Percentiles rank a stretch among this genome's conserved stretches.
These are phyloP conservation scores for Helleia helle DNA, from an alignment of 2,888 invertebrate genomes.

Conservation along the genomic window DNA sequence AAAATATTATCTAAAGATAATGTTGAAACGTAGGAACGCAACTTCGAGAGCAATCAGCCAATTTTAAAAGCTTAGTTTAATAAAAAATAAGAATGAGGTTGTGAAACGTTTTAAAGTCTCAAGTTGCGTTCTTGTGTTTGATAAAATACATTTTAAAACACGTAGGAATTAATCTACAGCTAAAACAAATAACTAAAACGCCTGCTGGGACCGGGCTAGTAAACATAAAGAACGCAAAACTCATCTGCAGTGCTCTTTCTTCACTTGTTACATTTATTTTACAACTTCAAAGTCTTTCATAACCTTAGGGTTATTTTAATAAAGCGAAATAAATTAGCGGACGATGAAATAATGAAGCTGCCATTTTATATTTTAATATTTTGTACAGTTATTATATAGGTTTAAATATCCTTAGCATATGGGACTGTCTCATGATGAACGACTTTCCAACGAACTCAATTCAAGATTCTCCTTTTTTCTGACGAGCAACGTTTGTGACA, in stretches of 20 bases:
- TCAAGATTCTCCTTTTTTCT: neutral
- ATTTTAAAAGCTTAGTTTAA: constrained; percentile 60
- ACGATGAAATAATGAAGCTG: constrained; percentile 2
- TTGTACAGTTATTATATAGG: constrained; percentile 2
- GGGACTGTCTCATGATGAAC: neutral
- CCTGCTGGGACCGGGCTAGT: constrained; percentile 58
- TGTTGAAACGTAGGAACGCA: constrained; percentile 41
- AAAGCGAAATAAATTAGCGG: no score
- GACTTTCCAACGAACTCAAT: no score
- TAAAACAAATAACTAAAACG: constrained; percentile 40
- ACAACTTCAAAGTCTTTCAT: no score
- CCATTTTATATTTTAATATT: constrained; percentile 7
- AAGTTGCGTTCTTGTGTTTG: constrained; percentile 45
- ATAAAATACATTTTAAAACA: constrained; percentile 48
- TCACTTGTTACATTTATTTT: constrained; percentile 18
- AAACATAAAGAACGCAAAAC: constrained; percentile 47
- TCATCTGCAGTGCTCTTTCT: constrained; percentile 26
- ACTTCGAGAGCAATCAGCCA: constrained; percentile 52
- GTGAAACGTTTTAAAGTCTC: constrained; percentile 55
- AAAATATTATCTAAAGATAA: constrained; percentile 51
- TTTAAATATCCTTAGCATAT: neutral
- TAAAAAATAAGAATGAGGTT: constrained; percentile 54
- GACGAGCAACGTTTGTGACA: no score
- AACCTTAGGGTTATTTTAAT: no score
- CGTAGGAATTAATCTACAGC: constrained; percentile 46